phyloP scores from a whole-genome alignment of 2,797 vertebrate species.

The Myotis planiceps region DNA sequence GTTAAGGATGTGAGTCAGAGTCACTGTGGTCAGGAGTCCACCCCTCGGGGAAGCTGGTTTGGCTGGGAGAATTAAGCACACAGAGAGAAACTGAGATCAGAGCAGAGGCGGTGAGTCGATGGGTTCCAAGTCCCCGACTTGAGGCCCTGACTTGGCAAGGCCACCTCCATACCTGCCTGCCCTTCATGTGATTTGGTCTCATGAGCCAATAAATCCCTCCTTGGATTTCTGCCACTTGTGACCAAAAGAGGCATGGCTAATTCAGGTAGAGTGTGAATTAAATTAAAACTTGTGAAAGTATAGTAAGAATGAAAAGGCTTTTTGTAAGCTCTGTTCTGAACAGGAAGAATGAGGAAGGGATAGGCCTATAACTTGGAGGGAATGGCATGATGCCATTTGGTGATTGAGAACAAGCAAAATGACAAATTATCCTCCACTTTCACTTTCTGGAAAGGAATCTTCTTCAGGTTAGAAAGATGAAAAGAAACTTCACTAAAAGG shows the following conservation, averaged over 20 bases:
- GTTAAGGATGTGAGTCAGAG: neutral
- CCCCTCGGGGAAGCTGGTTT: neutral
- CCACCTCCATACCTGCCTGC: neutral
- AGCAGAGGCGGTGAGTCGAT: neutral
- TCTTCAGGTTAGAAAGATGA: neutral
- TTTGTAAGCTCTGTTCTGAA: neutral
- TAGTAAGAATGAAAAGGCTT: neutral
- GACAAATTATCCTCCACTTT: neutral
- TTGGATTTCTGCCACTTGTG: neutral
- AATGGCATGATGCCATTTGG: neutral
- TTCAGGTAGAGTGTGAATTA: neutral
- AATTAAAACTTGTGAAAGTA: neutral
- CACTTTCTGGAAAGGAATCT: neutral
- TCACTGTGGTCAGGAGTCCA: neutral
- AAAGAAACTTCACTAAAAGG: neutral
- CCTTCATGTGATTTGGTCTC: neutral
- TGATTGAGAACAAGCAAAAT: neutral
- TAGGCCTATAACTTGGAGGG: neutral
- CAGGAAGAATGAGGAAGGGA: neutral
- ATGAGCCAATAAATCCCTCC: neutral
- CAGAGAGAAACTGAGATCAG: neutral
- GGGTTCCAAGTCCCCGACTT: neutral
- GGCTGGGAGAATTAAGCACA: neutral
- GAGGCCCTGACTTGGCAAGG: neutral
- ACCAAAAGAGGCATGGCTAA: neutral